Evolutionary conservation across 2,113 vertebrate genomes (phyloP).

Genomic region (Neolamprologus variostigma): DNA sequence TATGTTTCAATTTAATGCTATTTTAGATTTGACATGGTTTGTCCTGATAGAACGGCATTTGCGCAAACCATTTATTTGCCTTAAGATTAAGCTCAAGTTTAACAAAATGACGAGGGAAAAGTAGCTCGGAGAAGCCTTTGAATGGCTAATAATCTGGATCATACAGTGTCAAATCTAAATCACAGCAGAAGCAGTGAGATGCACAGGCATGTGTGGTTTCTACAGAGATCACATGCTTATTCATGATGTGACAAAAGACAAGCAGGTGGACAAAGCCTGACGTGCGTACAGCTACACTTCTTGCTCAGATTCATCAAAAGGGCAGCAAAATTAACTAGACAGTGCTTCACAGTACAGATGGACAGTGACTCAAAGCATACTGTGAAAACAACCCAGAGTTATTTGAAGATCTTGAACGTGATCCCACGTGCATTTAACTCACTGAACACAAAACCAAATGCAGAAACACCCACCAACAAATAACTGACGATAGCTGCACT

Average conservation of each 20-base stretch:
- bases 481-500: neutral
- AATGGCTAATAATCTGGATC: neutral
- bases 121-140: neutral
- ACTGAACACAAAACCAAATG: neutral
- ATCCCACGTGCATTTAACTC: neutral
- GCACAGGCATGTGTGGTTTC: neutral
- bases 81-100: neutral
- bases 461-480: neutral
- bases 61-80: neutral
- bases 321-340: neutral
- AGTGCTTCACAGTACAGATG: neutral
- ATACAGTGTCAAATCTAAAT: neutral
- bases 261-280: neutral
- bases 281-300: neutral
- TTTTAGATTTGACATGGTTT: neutral
- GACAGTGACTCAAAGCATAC: neutral
- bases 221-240: neutral
- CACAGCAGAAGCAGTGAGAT: neutral
- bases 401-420: neutral
- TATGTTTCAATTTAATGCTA: neutral
- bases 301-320: neutral
- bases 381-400: neutral
- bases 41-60: neutral
- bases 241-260: neutral
- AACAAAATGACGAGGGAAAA: neutral